Evolutionary conservation across 2,888 invertebrate species (phyloP).

Genomic region (Pseudococcus longispinus): DNA sequence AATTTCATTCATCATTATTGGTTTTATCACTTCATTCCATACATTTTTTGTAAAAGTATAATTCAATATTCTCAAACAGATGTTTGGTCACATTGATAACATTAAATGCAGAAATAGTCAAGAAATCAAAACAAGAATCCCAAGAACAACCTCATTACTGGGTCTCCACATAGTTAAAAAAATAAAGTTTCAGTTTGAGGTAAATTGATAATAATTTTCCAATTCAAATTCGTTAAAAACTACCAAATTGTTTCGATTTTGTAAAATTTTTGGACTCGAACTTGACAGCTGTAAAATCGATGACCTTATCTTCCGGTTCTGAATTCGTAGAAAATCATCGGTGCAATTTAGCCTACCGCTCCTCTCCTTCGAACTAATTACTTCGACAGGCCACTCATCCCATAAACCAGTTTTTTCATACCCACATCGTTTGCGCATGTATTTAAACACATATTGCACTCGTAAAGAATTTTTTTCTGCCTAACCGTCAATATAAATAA

Average conservation of each 20-base stretch:
- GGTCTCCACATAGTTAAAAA: background rate
- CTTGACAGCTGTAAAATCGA: background rate
- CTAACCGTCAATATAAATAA: no score
- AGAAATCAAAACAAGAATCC: no score
- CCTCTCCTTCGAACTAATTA: background rate
- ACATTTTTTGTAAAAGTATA: no score
- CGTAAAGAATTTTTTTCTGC: no score
- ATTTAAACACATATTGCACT: background rate
- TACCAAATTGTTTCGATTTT: background rate
- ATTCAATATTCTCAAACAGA: no score
- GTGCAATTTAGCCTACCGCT: background rate
- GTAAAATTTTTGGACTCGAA: background rate
- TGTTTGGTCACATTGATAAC: no score
- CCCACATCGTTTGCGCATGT: background rate
- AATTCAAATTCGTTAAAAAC: no score
- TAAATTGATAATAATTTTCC: no score
- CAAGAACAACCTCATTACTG: no score
- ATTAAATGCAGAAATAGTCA: no score
- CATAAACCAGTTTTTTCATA: background rate
- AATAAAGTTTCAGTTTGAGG: background rate
- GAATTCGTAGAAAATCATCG: background rate
- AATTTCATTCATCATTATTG: background rate
- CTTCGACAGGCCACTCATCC: background rate
- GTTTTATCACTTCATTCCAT: no score
- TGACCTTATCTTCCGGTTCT: background rate